A percentile compares a stretch with the other conserved stretches of the same genome.
phyloP scores from a whole-genome alignment of 2,888 invertebrate genomes.

The Cacoxenus indagator region DNA sequence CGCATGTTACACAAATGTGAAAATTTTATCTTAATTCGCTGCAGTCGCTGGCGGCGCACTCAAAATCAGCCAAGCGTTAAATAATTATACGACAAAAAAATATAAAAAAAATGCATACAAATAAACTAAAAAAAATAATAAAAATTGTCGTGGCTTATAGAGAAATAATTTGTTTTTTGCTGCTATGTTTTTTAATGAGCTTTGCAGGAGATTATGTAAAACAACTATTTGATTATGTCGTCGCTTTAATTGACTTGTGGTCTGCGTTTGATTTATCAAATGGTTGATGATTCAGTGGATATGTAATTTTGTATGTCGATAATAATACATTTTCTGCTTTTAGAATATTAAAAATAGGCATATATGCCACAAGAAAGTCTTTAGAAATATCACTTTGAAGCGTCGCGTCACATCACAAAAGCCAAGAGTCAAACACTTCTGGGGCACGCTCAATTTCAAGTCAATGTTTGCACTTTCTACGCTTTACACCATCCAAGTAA shows the following conservation, averaged over 20 bases:
- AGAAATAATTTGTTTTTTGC: neutral
- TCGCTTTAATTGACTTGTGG: too few relatives aligned
- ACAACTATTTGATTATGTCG: neutral
- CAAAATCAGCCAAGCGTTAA: conserved; percentile 12
- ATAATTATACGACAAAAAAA: neutral
- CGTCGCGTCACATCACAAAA: too few relatives aligned
- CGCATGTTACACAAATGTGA: neutral
- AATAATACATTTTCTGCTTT: too few relatives aligned
- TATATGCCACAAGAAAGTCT: too few relatives aligned
- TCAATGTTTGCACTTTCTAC: conserved; percentile 58
- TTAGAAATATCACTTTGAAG: too few relatives aligned
- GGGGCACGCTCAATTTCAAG: neutral
- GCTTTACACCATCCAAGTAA: conserved; percentile 25
- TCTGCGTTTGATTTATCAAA: too few relatives aligned
- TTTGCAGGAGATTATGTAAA: neutral
- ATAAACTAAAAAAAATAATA: neutral
- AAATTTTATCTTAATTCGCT: conserved; percentile 13
- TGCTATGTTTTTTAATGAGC: neutral
- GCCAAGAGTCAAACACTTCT: neutral
- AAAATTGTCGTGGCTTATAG: neutral
- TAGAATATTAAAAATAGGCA: too few relatives aligned
- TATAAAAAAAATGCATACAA: neutral
- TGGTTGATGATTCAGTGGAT: too few relatives aligned
- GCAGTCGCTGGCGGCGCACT: neutral
- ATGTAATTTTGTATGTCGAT: too few relatives aligned